These are phyloP conservation scores for Limnephilus lunatus DNA, from an alignment of 2,888 invertebrate species.

Conservation along the genomic window DNA sequence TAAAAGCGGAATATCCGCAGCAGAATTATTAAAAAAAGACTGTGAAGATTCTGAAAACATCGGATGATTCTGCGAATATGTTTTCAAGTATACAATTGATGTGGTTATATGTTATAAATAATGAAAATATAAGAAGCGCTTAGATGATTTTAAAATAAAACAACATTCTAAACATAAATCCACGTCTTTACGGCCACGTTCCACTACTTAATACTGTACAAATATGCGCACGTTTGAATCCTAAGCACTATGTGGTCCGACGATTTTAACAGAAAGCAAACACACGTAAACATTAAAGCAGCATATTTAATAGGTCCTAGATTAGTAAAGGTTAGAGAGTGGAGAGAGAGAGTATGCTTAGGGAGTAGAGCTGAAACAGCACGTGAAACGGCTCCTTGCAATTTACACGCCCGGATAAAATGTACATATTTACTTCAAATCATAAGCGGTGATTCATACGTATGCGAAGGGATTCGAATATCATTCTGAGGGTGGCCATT, in stretches of 20 bases:
- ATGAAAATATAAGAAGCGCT: no score
- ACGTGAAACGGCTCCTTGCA: background rate
- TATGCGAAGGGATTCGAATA: background rate
- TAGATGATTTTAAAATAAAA: background rate
- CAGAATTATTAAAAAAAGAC: no score
- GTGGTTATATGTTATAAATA: background rate
- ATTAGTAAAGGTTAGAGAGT: background rate
- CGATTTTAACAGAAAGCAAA: background rate
- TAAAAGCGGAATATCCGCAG: no score
- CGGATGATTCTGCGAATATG: no score
- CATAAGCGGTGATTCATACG: background rate
- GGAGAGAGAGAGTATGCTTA: background rate
- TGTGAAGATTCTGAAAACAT: no score
- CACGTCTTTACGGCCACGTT: background rate
- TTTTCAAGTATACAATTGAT: no score
- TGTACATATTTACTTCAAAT: background rate
- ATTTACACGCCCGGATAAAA: background rate
- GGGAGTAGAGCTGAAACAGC: background rate
- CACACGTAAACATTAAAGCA: background rate
- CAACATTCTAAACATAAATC: background rate
- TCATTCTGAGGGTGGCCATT: background rate
- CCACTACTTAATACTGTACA: background rate
- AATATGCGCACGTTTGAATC: background rate
- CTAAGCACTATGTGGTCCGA: background rate
- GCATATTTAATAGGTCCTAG: background rate